Percentiles rank a stretch among this genome's conserved stretches.
Conservation (phyloP, 2,888 invertebrate genomes). For the Catocala nupta region DNA sequence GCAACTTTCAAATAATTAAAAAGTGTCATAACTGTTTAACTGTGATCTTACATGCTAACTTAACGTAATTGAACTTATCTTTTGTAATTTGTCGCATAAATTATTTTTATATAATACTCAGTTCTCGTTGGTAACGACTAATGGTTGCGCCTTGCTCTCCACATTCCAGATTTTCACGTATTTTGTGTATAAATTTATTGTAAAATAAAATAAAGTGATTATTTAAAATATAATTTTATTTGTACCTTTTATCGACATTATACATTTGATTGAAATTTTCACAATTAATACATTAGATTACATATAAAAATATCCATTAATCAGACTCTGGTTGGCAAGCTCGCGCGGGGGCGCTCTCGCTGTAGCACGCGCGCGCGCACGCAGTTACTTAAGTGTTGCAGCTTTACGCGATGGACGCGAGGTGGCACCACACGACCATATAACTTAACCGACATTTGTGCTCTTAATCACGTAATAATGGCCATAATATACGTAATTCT, state of each 20-base stretch:
- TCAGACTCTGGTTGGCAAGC: conserved; percentile 82
- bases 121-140: not conserved
- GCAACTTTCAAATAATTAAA: too few species aligned
- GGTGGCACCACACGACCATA: not conserved
- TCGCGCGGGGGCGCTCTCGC: conserved; percentile 33
- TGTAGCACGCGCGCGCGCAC: not conserved
- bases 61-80: too few species aligned
- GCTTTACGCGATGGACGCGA: not conserved
- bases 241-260: conserved; percentile 61
- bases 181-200: conserved; percentile 58
- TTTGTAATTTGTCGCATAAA: too few species aligned
- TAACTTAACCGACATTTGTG: too few species aligned
- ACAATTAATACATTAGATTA: conserved; percentile 49
- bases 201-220: conserved; percentile 60
- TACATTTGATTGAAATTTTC: conserved; percentile 59
- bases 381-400: conserved; percentile 3
- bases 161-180: conserved; percentile 45
- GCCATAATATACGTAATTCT: too few species aligned
- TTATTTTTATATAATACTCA: too few species aligned
- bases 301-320: conserved; percentile 58
- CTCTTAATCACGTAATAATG: too few species aligned
- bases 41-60: too few species aligned
- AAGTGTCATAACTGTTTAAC: too few species aligned
- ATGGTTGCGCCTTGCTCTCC: conserved; percentile 7
- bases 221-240: conserved; percentile 70